A percentile compares a stretch with the other conserved stretches of the same genome.
phyloP scores from a whole-genome alignment of 2,888 invertebrate species.

The Netelia virgata region DNA sequence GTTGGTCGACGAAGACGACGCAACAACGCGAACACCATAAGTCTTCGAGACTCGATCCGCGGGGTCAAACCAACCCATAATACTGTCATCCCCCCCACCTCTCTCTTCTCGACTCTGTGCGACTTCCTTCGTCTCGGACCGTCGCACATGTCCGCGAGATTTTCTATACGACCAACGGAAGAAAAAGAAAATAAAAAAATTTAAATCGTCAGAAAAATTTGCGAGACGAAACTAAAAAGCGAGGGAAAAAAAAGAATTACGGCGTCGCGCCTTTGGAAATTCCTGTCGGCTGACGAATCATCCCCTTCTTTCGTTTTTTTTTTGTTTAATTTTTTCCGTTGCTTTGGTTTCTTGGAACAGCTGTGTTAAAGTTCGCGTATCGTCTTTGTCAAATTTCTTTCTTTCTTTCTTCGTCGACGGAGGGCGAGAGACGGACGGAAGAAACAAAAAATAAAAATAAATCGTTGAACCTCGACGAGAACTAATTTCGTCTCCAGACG shows the following conservation, averaged over 20 bases:
- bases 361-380: conserved; percentile 4
- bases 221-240: conserved; percentile 17
- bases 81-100: conserved; percentile 34
- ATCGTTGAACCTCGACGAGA: conserved; percentile 8
- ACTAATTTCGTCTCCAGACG: conserved; percentile 41
- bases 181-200: conserved; percentile 29
- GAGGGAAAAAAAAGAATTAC: too few relatives aligned
- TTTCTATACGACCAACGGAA: neutral
- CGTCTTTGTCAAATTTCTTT: conserved; percentile 16
- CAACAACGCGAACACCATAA: conserved; percentile 36
- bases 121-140: conserved; percentile 23
- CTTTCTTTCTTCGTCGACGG: neutral
- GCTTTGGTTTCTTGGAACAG: neutral
- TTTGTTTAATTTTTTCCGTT: too few relatives aligned
- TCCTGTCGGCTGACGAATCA: conserved; percentile 19
- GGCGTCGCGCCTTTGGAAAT: conserved; percentile 56
- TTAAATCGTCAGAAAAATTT: conserved; percentile 12
- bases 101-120: neutral
- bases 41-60: conserved; percentile 47
- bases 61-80: conserved; percentile 60
- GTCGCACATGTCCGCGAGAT: conserved; percentile 14
- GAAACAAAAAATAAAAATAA: conserved; percentile 19
- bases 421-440: neutral
- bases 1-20: conserved; percentile 11
- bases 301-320: neutral